A percentile compares a stretch with the other conserved stretches of the same genome.
Conservation (phyloP, 2,113 vertebrate genomes). For the Platichthys stellatus region DNA sequence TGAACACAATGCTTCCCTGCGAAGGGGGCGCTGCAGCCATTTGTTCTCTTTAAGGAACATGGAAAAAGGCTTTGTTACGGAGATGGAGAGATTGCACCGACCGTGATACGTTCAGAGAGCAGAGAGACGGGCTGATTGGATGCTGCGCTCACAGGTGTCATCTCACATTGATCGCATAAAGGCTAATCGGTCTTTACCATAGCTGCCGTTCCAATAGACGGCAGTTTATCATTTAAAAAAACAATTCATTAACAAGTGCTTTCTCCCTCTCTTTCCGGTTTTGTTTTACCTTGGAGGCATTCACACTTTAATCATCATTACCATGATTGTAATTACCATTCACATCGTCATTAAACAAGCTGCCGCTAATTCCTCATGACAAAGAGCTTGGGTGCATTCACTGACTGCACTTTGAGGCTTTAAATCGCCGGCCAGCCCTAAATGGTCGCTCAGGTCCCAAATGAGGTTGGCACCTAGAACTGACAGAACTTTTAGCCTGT, state of each 20-base stretch:
- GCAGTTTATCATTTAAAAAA: constrained; percentile 59
- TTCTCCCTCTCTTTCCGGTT: constrained; percentile 49
- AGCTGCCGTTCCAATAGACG: constrained; percentile 26
- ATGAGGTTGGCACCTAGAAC: constrained; percentile 41
- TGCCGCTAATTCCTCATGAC: constrained; percentile 71
- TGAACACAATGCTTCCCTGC: constrained; percentile 16
- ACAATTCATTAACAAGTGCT: constrained; percentile 47
- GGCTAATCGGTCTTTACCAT: constrained; percentile 29
- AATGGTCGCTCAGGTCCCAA: constrained; percentile 45
- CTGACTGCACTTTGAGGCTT: constrained; percentile 34
- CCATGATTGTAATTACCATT: constrained; percentile 72
- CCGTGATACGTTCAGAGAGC: neutral
- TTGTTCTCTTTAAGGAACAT: constrained; percentile 1
- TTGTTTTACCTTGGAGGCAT: constrained; percentile 73
- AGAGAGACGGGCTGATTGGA: neutral
- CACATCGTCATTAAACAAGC: constrained; percentile 74
- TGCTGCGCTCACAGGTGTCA: neutral
- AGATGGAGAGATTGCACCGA: constrained; percentile 3
- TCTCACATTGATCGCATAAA: constrained; percentile 9
- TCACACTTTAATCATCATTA: constrained; percentile 74
- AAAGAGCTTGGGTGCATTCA: constrained; percentile 62
- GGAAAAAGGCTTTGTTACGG: constrained; percentile 4
- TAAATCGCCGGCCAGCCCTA: constrained; percentile 46
- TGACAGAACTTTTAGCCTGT: constrained; percentile 37
- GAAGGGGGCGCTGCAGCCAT: constrained; percentile 1